These are phyloP conservation scores for Megalurothrips usitatus DNA, from an alignment of 2,888 invertebrate genomes.

Conservation along the genomic window DNA sequence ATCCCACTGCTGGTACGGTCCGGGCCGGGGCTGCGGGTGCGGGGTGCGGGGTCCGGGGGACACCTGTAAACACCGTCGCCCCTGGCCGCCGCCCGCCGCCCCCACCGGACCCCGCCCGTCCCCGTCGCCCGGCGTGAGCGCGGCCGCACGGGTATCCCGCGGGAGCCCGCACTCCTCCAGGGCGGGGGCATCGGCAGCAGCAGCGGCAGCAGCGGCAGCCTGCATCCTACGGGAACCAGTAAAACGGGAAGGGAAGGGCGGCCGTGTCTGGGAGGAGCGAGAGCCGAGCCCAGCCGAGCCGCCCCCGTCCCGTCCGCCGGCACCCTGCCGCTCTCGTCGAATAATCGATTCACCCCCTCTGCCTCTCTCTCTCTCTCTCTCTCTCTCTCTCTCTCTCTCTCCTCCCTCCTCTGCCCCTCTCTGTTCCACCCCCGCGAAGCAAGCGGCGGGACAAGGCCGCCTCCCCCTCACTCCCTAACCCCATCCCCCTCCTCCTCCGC, in stretches of 20 bases:
- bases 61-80: too few relatives aligned
- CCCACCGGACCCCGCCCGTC: not conserved
- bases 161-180: not conserved
- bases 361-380: not conserved
- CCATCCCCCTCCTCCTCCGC: not conserved
- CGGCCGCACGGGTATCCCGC: not conserved
- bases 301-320: not conserved
- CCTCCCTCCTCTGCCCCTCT: not conserved
- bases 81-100: not conserved
- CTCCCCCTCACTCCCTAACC: too few relatives aligned
- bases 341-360: not conserved
- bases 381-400: constrained; percentile 10
- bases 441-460: not conserved
- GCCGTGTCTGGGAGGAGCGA: not conserved
- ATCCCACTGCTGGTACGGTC: too few relatives aligned
- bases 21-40: too few relatives aligned
- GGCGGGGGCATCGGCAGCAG: not conserved
- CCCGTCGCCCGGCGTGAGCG: not conserved
- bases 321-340: not conserved
- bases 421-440: not conserved
- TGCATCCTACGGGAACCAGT: not conserved
- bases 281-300: not conserved
- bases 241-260: not conserved
- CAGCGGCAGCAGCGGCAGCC: not conserved
- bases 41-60: too few relatives aligned